Conservation (phyloP, 2,113 vertebrate genomes). For the Pongo pygmaeus region DNA sequence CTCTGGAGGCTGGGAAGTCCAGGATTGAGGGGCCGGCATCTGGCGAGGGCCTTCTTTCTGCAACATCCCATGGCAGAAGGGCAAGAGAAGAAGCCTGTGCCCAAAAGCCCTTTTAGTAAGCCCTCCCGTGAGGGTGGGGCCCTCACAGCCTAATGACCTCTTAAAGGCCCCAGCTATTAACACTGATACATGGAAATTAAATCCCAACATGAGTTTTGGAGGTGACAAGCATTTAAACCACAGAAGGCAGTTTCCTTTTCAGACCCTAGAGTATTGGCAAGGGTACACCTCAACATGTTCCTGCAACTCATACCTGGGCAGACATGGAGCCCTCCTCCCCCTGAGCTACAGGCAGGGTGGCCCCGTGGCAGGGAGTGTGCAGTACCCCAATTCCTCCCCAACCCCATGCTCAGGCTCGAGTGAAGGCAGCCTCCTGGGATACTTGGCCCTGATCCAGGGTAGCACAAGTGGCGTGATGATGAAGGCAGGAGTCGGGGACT, state of each 20-base stretch:
- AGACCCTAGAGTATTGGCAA: background rate
- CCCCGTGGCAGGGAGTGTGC: rapidly evolving
- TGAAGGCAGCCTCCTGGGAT: background rate
- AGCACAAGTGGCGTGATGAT: background rate
- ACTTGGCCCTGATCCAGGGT: background rate
- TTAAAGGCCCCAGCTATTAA: background rate
- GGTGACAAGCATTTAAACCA: background rate
- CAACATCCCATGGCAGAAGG: background rate
- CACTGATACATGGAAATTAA: background rate
- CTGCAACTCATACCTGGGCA: background rate
- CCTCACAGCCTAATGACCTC: background rate
- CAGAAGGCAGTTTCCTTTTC: background rate
- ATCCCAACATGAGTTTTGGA: background rate
- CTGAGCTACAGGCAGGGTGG: background rate
- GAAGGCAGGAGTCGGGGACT: background rate
- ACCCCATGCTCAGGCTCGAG: background rate
- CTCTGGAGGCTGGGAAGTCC: background rate
- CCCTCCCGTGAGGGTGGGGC: background rate
- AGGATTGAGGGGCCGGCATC: background rate
- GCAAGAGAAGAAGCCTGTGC: background rate
- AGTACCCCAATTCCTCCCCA: background rate
- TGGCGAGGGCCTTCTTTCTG: background rate
- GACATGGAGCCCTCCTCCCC: too few species aligned
- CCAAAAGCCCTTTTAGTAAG: background rate
- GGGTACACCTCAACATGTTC: background rate